These are phyloP conservation scores for Alectura lathami DNA, from an alignment of 2,113 vertebrate genomes.

Conservation along the genomic window DNA sequence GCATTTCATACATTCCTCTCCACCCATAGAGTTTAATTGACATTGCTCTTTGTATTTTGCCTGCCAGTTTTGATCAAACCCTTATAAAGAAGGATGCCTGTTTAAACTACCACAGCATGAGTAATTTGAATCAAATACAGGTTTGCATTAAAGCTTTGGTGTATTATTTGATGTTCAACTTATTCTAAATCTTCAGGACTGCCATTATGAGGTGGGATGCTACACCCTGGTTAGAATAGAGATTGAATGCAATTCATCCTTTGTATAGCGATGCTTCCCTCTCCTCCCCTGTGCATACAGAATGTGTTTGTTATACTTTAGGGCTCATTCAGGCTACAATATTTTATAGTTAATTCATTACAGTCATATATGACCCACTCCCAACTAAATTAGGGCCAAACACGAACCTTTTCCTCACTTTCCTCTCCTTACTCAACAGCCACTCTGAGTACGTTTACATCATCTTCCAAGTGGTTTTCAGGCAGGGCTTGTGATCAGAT, in stretches of 20 bases:
- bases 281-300: not conserved
- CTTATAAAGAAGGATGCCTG: conserved; percentile 24
- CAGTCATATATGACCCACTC: not conserved
- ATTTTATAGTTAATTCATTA: not conserved
- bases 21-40: conserved; percentile 33
- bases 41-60: conserved; percentile 28
- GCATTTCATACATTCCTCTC: conserved; percentile 5
- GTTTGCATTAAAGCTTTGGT: conserved; percentile 41
- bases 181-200: conserved; percentile 43
- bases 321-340: not conserved
- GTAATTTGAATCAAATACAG: conserved; percentile 55
- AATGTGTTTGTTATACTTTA: not conserved
- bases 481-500: not conserved
- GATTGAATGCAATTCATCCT: conserved; percentile 25
- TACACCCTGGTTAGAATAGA: not conserved
- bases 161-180: conserved; percentile 41
- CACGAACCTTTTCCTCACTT: not conserved
- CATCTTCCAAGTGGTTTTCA: not conserved
- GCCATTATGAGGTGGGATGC: conserved; percentile 28
- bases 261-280: not conserved
- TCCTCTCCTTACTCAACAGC: not conserved
- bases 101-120: conserved; percentile 51
- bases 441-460: not conserved
- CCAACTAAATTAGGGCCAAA: not conserved
- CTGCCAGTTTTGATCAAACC: conserved; percentile 57